phyloP scores from a whole-genome alignment of 2,113 vertebrate species.

The Mungos mungo region DNA sequence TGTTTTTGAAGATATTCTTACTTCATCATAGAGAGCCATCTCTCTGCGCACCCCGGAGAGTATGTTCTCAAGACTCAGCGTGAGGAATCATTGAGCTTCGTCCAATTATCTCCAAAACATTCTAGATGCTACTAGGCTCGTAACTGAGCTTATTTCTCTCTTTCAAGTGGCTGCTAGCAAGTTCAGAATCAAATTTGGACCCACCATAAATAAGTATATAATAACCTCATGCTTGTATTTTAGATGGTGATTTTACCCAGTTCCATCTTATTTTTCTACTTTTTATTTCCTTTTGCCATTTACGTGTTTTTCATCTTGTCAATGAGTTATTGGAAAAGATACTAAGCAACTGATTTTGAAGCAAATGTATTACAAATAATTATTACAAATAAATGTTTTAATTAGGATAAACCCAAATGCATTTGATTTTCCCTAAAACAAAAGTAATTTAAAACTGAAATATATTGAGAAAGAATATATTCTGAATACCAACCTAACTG shows the following conservation, averaged over 20 bases:
- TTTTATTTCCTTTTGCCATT: conserved; percentile 15
- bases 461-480: conserved; percentile 1
- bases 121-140: neutral
- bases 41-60: neutral
- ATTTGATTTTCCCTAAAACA: conserved; percentile 22
- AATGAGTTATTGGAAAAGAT: neutral
- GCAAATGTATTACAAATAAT: conserved; percentile 31
- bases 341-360: conserved; percentile 13
- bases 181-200: conserved; percentile 51
- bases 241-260: neutral
- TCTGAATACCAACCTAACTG: neutral
- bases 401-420: conserved; percentile 28
- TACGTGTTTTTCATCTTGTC: conserved; percentile 7
- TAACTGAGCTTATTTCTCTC: conserved; percentile 32
- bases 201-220: neutral
- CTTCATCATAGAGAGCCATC: neutral
- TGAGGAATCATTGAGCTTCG: neutral
- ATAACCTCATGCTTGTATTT: neutral
- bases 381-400: neutral
- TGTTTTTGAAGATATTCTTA: neutral
- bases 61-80: neutral
- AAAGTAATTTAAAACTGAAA: conserved; percentile 46
- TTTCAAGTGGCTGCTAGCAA: conserved; percentile 30
- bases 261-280: conserved; percentile 36
- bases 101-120: neutral